Conservation (phyloP, 1,140 invertebrate species). For the Polypedilum vanderplanki region DNA sequence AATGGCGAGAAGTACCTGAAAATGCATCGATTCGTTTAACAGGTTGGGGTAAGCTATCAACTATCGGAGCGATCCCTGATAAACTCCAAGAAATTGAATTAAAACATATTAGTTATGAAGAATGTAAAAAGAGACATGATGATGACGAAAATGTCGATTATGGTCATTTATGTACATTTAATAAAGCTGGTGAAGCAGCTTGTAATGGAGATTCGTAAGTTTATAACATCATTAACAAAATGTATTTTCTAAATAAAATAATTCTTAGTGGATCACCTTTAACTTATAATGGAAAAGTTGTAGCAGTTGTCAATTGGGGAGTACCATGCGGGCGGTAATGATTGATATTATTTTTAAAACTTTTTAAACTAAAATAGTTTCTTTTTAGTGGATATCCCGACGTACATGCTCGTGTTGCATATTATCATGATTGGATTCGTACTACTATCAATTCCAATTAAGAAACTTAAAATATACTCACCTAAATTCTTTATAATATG, state of each 20-base stretch:
- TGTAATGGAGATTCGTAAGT: conserved; percentile 41
- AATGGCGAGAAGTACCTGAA: conserved; percentile 35
- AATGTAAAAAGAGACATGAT: conserved; percentile 38
- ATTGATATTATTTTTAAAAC: not conserved
- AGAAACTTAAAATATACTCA: conserved; percentile 39
- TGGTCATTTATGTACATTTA: conserved; percentile 54
- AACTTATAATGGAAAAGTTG: conserved; percentile 43
- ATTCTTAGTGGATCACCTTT: conserved; percentile 41
- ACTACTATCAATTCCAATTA: not conserved
- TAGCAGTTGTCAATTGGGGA: conserved; percentile 52
- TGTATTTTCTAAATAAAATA: not conserved
- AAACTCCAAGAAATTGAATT: conserved; percentile 41
- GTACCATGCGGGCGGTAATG: conserved; percentile 36
- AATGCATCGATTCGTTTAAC: conserved; percentile 34
- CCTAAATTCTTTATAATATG: conserved; percentile 34
- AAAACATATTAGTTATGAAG: conserved; percentile 37
- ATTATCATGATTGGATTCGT: conserved; percentile 44
- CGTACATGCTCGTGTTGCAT: conserved; percentile 45
- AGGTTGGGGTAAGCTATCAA: conserved; percentile 39
- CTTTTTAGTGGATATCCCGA: conserved; percentile 44
- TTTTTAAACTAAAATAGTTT: not conserved
- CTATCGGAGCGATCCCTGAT: conserved; percentile 35
- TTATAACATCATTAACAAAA: too few species aligned
- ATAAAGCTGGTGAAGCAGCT: conserved; percentile 50
- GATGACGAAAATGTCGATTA: conserved; percentile 40